Conservation (phyloP, 2,888 invertebrate genomes). For the Phortica okadai region DNA sequence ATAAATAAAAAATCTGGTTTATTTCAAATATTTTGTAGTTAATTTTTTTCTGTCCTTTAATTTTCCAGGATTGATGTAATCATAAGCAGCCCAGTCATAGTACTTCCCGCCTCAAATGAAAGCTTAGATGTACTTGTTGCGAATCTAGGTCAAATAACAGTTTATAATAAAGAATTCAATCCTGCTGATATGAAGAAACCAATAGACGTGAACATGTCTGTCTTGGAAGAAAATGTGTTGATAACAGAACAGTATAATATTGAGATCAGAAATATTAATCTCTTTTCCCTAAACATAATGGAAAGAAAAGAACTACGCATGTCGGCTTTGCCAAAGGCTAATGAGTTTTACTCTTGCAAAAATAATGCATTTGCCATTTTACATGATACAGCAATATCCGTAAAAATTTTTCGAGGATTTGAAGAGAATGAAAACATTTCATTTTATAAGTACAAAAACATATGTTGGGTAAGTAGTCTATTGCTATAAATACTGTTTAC, state of each 20-base stretch:
- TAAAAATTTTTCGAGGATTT: conserved; percentile 75
- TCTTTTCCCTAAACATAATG: conserved; percentile 85
- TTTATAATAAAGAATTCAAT: conserved; percentile 75
- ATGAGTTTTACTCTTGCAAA: conserved; percentile 85
- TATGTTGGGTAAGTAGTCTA: conserved; percentile 50
- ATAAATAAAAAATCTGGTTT: too few relatives aligned
- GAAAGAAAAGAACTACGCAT: conserved; percentile 74
- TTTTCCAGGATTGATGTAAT: conserved; percentile 82
- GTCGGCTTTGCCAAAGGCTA: conserved; percentile 78
- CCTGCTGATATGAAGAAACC: background rate
- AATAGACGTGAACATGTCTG: background rate
- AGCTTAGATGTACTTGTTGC: conserved; percentile 92
- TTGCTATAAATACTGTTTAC: background rate
- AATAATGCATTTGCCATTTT: conserved; percentile 89
- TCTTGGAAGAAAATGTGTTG: conserved; percentile 35
- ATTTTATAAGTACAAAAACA: conserved; percentile 37
- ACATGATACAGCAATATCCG: conserved; percentile 90
- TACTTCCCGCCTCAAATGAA: conserved; percentile 86
- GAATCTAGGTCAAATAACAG: conserved; percentile 92
- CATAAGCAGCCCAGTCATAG: conserved; percentile 93
- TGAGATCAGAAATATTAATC: conserved; percentile 90
- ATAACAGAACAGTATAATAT: conserved; percentile 79
- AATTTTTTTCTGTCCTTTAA: background rate
- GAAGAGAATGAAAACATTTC: background rate
- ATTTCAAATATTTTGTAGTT: background rate